A percentile compares a stretch with the other conserved stretches of the same genome.
Conservation (phyloP, 2,113 vertebrate species). For the Numenius arquata region DNA sequence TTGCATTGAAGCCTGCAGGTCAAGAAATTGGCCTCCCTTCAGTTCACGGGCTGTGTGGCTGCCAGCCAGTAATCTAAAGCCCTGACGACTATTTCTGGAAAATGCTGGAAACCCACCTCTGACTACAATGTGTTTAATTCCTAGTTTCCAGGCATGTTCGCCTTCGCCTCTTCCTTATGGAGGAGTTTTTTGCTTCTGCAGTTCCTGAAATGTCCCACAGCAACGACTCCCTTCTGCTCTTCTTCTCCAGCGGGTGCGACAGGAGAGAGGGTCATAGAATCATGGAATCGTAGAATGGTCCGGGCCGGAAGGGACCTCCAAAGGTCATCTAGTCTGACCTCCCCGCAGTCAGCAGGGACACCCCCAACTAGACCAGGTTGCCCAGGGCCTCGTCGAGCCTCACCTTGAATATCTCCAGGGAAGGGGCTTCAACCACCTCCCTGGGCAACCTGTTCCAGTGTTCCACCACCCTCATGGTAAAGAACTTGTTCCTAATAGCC, state of each 20-base stretch:
- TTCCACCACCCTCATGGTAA: no score
- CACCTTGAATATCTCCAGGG: no score
- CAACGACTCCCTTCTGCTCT: not conserved
- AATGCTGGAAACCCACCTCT: slow-evolving; percentile 10
- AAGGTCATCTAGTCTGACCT: no score
- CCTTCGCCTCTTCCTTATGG: not conserved
- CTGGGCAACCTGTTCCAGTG: no score
- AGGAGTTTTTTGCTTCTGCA: not conserved
- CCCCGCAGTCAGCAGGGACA: no score
- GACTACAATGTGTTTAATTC: not conserved
- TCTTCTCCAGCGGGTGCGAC: not conserved
- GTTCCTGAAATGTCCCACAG: not conserved
- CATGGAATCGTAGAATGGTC: no score
- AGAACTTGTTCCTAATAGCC: no score
- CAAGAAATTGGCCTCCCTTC: slow-evolving; percentile 41
- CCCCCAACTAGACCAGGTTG: no score
- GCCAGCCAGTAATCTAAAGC: slow-evolving; percentile 53
- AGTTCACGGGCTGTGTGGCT: not conserved
- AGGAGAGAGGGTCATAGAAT: not conserved
- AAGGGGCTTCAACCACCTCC: no score
- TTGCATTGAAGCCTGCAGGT: slow-evolving; percentile 29
- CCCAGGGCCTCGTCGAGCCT: no score
- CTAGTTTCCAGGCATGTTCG: not conserved
- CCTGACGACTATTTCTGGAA: slow-evolving; percentile 35
- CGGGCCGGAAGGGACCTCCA: no score